Evolutionary conservation across 2,797 vertebrate genomes (phyloP), one percentile per base, ranked within the genome.

Genomic region (Sebastes taczanowskii): DNA sequence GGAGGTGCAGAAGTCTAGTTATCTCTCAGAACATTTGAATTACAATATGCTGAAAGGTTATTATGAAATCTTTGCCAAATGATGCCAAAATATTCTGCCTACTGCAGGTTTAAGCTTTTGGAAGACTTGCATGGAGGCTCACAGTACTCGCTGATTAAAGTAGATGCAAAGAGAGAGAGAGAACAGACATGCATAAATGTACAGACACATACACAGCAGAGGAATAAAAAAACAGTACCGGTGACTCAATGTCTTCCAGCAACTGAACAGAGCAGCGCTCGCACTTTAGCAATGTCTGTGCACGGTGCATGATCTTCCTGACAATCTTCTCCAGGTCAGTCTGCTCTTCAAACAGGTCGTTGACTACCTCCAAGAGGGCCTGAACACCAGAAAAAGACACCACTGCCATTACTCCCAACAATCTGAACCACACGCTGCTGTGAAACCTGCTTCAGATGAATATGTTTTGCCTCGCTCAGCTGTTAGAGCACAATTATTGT

Each of bases 271-370:
- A 99, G 89, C 99, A 99, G 77, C 97, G 97, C 80, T 99, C 99
- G 85, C 99, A 99, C 95, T 99, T 98, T 53, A 99, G 91, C 74
- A 99, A 93, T 8, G 97, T 98, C 95, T 99, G 99, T 34, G 98
- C 98, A 29, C 99, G 97, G 89, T 99, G 98, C 99, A 99, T 99
- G 90, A 99, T 99, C 96, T 99, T 99, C 95, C 97, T 97, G 80
- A 99, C 98, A 84, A 99, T 98, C 95, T 99, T 99, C 96, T 99
- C 99, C 94, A 99, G 93, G 93, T 99, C 97, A 53, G 99, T 99
- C 94, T 99, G 99, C 91, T 99, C 99, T 83, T 99, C 98, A 94
- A 99, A 99, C 92, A 99, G 96, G 86, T 99, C 99, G 86, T 99
- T 99, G 86, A 99, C 99, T 46, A 99, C 99, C 94, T 99, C 98